Evolutionary conservation across 2,113 vertebrate genomes (phyloP).

Genomic region (Gasterosteus aculeatus): DNA sequence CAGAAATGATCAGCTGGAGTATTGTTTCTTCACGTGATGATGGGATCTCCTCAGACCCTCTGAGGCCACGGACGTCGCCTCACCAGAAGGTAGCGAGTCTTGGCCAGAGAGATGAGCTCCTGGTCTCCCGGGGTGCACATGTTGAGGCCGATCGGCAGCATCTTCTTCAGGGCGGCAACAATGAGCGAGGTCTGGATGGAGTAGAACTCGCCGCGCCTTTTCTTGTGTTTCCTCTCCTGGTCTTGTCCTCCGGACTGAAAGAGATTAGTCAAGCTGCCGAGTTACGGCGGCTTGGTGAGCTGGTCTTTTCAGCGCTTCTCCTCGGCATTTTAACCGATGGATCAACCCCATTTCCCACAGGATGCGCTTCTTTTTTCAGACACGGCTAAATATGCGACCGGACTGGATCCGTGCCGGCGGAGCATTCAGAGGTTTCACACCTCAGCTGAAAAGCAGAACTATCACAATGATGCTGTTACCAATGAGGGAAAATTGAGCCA

Average conservation of each 20-base stretch:
- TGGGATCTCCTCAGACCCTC: not conserved
- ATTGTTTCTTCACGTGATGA: not conserved
- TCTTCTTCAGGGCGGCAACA: slow-evolving; percentile 97
- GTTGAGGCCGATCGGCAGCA: slow-evolving; percentile 98
- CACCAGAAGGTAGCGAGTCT: slow-evolving; percentile 90
- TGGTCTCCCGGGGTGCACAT: slow-evolving; percentile 99
- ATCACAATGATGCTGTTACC: slow-evolving; percentile 16
- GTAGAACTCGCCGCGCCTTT: slow-evolving; percentile 94
- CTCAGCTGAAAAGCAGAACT: slow-evolving; percentile 37
- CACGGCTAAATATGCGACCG: slow-evolving; percentile 40
- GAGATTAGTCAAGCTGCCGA: slow-evolving; percentile 26
- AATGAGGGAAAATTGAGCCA: slow-evolving; percentile 13
- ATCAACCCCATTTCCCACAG: slow-evolving; percentile 8
- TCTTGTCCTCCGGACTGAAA: slow-evolving; percentile 95
- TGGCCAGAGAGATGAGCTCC: slow-evolving; percentile 95
- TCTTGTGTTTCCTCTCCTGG: slow-evolving; percentile 96
- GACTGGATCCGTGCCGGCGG: slow-evolving; percentile 28
- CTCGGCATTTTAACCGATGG: no score
- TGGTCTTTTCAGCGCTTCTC: not conserved
- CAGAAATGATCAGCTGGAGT: not conserved
- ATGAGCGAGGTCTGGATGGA: slow-evolving; percentile 98
- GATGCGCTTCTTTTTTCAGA: slow-evolving; percentile 25
- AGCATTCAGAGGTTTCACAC: slow-evolving; percentile 45
- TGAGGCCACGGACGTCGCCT: slow-evolving; percentile 56
- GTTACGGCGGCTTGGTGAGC: not conserved